Percentiles rank a stretch among this genome's conserved stretches.
Evolutionary conservation across 2,113 vertebrate genomes (phyloP).

Genomic region (Phoenicopterus ruber): DNA sequence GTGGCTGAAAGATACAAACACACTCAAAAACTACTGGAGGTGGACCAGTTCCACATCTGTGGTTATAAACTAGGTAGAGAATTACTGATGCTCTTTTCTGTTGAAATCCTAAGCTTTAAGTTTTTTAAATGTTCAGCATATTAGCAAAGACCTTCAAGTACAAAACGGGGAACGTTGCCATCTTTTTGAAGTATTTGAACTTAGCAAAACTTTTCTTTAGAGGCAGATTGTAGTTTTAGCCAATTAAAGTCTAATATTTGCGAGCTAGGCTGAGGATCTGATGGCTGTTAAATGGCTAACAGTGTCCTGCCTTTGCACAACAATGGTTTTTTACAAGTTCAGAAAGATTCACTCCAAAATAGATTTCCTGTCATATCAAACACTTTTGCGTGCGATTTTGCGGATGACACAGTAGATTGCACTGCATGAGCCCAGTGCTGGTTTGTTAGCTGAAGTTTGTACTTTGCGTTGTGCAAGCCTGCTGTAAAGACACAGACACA

Average conservation of each 20-base stretch:
- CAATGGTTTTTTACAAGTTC: background rate
- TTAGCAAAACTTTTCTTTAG: background rate
- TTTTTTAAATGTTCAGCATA: background rate
- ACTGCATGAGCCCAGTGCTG: background rate
- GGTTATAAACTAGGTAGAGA: background rate
- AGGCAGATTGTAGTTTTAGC: background rate
- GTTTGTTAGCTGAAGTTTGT: background rate
- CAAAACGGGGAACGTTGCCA: background rate
- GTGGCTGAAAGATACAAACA: background rate
- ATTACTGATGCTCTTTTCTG: background rate
- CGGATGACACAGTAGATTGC: background rate
- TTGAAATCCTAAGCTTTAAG: background rate
- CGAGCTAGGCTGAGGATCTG: background rate
- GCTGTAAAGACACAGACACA: background rate
- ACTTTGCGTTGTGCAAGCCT: background rate
- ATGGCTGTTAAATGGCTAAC: background rate
- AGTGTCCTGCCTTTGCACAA: background rate
- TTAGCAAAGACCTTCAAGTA: background rate
- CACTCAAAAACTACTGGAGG: background rate
- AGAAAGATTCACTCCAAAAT: background rate
- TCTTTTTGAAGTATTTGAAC: background rate
- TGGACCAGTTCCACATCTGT: background rate
- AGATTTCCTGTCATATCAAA: background rate
- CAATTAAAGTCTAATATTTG: background rate
- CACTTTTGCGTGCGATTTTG: background rate